Percentiles rank a stretch among this genome's conserved stretches.
Evolutionary conservation across 2,113 vertebrate genomes (phyloP).

Genomic region (Athene noctua): DNA sequence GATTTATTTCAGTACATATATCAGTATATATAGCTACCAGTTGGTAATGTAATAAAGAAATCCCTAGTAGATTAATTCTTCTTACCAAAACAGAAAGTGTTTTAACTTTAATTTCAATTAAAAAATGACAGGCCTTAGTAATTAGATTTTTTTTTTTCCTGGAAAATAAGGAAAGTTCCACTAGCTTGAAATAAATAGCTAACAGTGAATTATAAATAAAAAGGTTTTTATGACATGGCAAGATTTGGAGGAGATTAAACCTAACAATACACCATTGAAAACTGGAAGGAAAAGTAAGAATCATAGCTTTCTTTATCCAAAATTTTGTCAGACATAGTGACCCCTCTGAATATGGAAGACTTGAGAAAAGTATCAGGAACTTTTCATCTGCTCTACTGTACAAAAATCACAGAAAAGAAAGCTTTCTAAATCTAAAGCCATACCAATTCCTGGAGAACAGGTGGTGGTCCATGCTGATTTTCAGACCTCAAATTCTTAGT

Average conservation of each 20-base stretch:
- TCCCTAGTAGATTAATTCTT: neutral
- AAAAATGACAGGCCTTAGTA: slow-evolving; percentile 12
- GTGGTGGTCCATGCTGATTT: neutral
- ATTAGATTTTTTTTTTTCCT: neutral
- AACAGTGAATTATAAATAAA: slow-evolving; percentile 33
- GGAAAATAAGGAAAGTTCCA: neutral
- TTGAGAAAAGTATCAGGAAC: neutral
- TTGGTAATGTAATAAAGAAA: neutral
- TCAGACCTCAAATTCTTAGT: neutral
- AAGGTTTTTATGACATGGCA: neutral
- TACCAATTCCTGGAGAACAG: neutral
- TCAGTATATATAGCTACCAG: neutral
- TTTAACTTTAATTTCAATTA: no score
- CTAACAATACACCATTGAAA: slow-evolving; percentile 11
- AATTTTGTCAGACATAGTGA: neutral
- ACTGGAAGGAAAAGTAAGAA: neutral
- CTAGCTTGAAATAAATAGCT: slow-evolving; percentile 20
- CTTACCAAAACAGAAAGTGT: neutral
- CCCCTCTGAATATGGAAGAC: neutral
- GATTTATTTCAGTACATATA: neutral
- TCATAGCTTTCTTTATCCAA: neutral
- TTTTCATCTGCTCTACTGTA: neutral
- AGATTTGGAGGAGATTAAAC: slow-evolving; percentile 14
- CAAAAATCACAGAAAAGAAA: neutral
- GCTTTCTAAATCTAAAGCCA: neutral